These are phyloP conservation scores for Andrena bicolor DNA, from an alignment of 2,888 invertebrate genomes.

Conservation along the genomic window DNA sequence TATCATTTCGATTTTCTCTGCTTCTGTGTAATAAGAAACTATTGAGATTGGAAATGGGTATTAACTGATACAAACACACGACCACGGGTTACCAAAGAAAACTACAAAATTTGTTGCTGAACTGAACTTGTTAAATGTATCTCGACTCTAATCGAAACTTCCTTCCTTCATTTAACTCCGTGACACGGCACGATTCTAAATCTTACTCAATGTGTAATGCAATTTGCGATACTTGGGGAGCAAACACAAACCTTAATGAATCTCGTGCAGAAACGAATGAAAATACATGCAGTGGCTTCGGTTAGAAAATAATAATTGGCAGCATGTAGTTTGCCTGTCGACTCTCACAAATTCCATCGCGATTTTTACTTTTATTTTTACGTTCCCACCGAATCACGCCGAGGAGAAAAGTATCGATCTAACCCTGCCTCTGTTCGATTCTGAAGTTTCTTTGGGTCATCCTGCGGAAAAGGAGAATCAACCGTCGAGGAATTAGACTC, in stretches of 20 bases:
- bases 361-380: conserved; percentile 20
- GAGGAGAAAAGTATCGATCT: not conserved
- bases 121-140: not conserved
- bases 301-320: not conserved
- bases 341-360: not conserved
- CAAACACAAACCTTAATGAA: not conserved
- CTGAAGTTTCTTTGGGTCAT: conserved; percentile 8
- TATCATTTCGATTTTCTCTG: not conserved
- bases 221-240: not conserved
- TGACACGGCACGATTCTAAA: not conserved
- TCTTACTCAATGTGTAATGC: not conserved
- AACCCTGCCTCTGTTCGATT: conserved; percentile 1
- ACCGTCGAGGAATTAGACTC: conserved; percentile 34
- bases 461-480: conserved; percentile 30
- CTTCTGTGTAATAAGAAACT: too few species aligned
- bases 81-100: not conserved
- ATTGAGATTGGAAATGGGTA: too few species aligned
- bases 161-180: not conserved
- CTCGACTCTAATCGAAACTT: not conserved
- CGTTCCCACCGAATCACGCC: not conserved
- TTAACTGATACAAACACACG: too few species aligned
- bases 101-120: not conserved
- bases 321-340: not conserved
- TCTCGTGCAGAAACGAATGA: not conserved
- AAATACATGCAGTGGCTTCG: not conserved